Conservation (phyloP, 2,888 invertebrate species). For the Drepanosiphum platanoidis region DNA sequence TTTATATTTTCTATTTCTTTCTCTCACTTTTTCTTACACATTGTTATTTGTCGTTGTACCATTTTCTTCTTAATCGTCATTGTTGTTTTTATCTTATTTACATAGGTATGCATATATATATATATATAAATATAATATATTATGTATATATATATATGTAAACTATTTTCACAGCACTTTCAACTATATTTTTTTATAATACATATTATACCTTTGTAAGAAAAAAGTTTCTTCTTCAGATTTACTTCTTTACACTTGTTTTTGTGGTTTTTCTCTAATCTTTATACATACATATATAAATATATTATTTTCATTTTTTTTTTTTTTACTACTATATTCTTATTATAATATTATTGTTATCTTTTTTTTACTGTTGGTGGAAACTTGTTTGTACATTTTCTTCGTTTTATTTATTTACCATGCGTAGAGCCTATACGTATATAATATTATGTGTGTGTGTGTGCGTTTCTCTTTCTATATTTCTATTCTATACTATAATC, state of each 20-base stretch:
- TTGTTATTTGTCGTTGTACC: slow-evolving; percentile 44
- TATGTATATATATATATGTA: no score
- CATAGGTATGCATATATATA: no score
- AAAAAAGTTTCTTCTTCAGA: slow-evolving; percentile 15
- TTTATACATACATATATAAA: background rate
- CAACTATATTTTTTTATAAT: background rate
- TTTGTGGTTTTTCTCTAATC: slow-evolving; percentile 19
- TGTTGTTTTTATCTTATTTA: slow-evolving; percentile 17
- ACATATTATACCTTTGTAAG: background rate
- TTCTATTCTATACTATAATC: slow-evolving; percentile 17
- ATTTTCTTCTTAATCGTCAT: slow-evolving; percentile 38
- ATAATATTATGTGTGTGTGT: background rate
- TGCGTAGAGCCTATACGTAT: slow-evolving; percentile 17
- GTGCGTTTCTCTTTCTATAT: slow-evolving; percentile 9
- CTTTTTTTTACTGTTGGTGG: slow-evolving; percentile 10
- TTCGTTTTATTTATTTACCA: slow-evolving; percentile 2
- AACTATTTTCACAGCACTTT: slow-evolving; percentile 42
- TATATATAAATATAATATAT: no score
- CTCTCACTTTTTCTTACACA: slow-evolving; percentile 5
- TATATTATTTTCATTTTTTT: background rate
- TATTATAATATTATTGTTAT: no score
- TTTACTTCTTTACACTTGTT: slow-evolving; percentile 40
- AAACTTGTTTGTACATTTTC: slow-evolving; percentile 26
- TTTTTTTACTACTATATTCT: slow-evolving; percentile 6
- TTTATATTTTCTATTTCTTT: slow-evolving; percentile 48